Evolutionary conservation across 2,797 vertebrate species (phyloP), one percentile per base, ranked within the genome.

Genomic region (Tapirus indicus): DNA sequence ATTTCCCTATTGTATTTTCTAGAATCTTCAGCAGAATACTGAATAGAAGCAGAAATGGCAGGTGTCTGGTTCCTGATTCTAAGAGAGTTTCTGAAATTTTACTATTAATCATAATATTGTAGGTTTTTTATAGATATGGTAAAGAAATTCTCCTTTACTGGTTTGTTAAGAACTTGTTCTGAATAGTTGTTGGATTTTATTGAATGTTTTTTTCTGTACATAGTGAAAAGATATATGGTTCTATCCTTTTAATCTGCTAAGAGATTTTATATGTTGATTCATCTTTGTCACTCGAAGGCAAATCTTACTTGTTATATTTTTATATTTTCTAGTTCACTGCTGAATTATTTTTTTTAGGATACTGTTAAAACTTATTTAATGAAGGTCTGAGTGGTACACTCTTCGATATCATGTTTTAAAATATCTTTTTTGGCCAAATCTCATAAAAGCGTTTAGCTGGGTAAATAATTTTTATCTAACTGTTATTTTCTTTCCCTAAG

Each of bases 61-160:
- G 7, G 25, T 62, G 0, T 68, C 47, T 27, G 38, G n/a, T 20
- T 60, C 20, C 64, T 94, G 41, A 60, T 10, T 93, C 84, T 77
- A 77, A 96, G 12, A 96, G 12, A 64, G 20, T 44, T 94, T 86
- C 58, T 66, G 32, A 47, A 52, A 10, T 54, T 90, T 83, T 83
- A 77, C 91, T 90, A 49, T 64, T 71, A 72, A 88, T 66, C 13
- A 64, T 25, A 56, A 74, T 78, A 64, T 38, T 52, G 2, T 83
- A 64, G 32, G 4, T 20, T 32, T 92, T 88, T 58, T 66, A 86
- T 10, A 85, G 7, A 66, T n/a, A 75, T 21, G n/a, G 2, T 60
- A 58, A 86, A 91, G 25, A 32, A 71, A 72, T 62, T 66, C 0
- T 72, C 2, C 88, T 91, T 77, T 77, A 62, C 12, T 66, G 29